Conservation (phyloP, 2,113 vertebrate species). For the Erythrocercus mccallii region DNA sequence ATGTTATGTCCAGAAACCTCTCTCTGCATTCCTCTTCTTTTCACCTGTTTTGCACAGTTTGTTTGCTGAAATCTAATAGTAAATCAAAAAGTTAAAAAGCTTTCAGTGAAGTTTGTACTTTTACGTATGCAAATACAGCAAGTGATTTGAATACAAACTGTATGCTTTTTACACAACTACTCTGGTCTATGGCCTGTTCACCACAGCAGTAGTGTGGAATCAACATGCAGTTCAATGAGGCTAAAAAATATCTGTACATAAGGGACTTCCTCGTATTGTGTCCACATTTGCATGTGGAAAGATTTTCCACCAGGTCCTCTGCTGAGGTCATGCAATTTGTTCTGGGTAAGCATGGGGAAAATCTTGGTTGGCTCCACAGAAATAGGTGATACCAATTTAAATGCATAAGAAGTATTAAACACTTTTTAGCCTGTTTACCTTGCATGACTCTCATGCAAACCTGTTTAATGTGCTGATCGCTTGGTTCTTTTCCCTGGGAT, state of each 20-base stretch:
- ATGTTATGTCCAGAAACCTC: neutral
- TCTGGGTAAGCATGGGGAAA: neutral
- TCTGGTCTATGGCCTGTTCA: neutral
- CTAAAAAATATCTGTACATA: neutral
- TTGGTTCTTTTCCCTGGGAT: constrained; percentile 89
- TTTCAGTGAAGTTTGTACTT: neutral
- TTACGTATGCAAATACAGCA: neutral
- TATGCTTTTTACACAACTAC: neutral
- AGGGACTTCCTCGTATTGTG: neutral
- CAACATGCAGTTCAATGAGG: neutral
- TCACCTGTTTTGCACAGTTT: neutral
- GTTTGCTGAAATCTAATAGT: neutral
- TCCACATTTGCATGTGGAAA: neutral
- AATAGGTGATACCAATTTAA: neutral
- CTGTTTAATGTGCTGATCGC: constrained; percentile 93
- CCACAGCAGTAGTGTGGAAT: neutral
- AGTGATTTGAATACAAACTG: neutral
- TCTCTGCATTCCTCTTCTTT: neutral
- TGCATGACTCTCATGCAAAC: constrained; percentile 98
- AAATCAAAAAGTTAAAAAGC: neutral
- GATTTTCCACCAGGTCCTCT: neutral
- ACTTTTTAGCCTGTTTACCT: constrained; percentile 77
- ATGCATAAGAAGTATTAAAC: neutral
- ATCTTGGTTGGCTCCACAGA: neutral
- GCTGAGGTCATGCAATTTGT: neutral